Evolutionary conservation across 1,140 invertebrate species (phyloP).

Genomic region (Pteromalus puparum): DNA sequence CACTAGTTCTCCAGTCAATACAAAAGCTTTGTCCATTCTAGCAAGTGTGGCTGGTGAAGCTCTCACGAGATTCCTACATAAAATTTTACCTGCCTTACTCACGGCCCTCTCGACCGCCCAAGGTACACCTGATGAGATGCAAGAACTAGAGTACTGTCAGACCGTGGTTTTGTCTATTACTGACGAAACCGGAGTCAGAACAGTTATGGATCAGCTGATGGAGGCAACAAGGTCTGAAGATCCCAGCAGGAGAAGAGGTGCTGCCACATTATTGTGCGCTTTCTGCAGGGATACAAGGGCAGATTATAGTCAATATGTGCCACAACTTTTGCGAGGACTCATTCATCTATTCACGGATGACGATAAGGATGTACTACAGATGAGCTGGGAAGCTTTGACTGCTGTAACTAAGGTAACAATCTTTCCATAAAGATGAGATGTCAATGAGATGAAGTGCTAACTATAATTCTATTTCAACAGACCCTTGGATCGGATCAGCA

Average conservation of each 20-base stretch:
- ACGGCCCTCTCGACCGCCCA: conserved; percentile 84
- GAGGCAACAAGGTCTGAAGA: conserved; percentile 83
- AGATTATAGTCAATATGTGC: conserved; percentile 90
- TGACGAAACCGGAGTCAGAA: conserved; percentile 90
- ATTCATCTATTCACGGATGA: conserved; percentile 89
- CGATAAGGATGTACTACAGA: conserved; percentile 88
- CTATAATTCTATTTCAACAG: conserved; percentile 66
- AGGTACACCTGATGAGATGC: conserved; percentile 82
- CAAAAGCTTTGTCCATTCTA: conserved; percentile 93
- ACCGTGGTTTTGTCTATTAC: conserved; percentile 92
- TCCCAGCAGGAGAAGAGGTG: conserved; percentile 82
- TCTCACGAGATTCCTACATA: conserved; percentile 90
- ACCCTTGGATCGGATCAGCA: conserved; percentile 88
- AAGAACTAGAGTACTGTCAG: conserved; percentile 95
- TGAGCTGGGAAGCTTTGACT: conserved; percentile 92
- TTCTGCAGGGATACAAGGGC: conserved; percentile 93
- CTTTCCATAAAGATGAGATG: background rate
- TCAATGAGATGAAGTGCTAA: conserved; percentile 7
- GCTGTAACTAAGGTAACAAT: conserved; percentile 87
- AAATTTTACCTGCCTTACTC: conserved; percentile 93
- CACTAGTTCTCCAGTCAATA: conserved; percentile 91
- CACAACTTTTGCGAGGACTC: conserved; percentile 91
- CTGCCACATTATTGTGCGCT: conserved; percentile 90
- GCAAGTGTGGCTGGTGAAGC: conserved; percentile 95
- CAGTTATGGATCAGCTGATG: conserved; percentile 94